These are phyloP conservation scores for Eupithecia insigniata DNA, from an alignment of 2,888 invertebrate genomes.

Conservation along the genomic window DNA sequence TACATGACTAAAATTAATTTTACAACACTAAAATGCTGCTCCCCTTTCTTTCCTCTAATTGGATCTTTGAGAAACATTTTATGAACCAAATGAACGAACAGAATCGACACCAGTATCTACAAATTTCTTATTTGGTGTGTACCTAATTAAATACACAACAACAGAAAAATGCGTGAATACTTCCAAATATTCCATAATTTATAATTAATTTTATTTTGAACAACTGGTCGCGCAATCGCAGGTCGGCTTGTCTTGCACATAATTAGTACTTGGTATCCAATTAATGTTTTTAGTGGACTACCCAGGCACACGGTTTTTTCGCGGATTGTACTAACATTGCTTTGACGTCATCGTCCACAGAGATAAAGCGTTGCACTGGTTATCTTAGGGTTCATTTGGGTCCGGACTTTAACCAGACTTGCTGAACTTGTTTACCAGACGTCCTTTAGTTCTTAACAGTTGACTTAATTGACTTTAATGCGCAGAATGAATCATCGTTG, in stretches of 20 bases:
- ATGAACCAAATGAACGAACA: not conserved
- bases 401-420: constrained; percentile 40
- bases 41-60: not conserved
- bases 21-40: not conserved
- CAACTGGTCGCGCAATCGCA: no score
- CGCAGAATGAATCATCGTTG: constrained; percentile 9
- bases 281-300: not conserved
- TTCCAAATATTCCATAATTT: no score
- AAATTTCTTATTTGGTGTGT: not conserved
- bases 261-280: no score
- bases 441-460: constrained; percentile 21
- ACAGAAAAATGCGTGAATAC: no score
- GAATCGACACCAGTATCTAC: not conserved
- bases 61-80: not conserved
- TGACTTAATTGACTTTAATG: not conserved
- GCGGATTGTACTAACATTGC: constrained; percentile 57
- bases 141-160: no score
- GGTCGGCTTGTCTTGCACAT: no score
- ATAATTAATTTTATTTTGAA: no score
- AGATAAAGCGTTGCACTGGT: constrained; percentile 47
- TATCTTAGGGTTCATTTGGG: constrained; percentile 36
- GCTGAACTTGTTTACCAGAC: constrained; percentile 39
- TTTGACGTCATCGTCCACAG: constrained; percentile 63
- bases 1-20: no score
- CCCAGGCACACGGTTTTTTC: not conserved